A percentile compares a stretch with the other conserved stretches of the same genome.
phyloP scores from a whole-genome alignment of 2,113 vertebrate species.

The Psophia crepitans region DNA sequence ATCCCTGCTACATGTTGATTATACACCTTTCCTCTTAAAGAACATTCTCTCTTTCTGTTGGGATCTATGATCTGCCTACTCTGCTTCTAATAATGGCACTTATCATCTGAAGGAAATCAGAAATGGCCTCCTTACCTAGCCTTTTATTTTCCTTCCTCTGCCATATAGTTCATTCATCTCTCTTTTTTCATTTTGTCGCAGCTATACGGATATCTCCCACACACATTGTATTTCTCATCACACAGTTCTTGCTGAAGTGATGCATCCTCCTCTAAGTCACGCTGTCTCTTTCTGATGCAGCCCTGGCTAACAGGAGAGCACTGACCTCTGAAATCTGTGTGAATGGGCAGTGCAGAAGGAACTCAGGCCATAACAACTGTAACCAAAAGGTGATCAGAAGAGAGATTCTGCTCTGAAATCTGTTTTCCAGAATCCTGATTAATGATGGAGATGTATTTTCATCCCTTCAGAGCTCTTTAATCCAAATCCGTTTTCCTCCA shows the following conservation, averaged over 20 bases:
- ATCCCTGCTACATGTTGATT: neutral
- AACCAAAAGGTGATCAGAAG: neutral
- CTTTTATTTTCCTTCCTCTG: neutral
- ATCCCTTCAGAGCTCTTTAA: neutral
- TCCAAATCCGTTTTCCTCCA: neutral
- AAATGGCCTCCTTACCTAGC: neutral
- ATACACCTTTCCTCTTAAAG: neutral
- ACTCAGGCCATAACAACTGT: neutral
- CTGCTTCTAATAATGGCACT: neutral
- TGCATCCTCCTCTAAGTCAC: neutral
- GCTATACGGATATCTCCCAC: neutral
- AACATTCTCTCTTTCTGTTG: neutral
- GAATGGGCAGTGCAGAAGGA: neutral
- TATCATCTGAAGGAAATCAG: neutral
- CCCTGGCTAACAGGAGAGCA: neutral
- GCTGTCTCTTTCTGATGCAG: neutral
- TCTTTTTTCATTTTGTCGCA: neutral
- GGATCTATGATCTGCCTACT: neutral
- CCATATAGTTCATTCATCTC: neutral
- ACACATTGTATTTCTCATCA: neutral
- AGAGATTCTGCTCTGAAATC: neutral
- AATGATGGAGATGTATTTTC: neutral
- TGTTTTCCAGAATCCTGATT: neutral
- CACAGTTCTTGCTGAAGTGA: neutral
- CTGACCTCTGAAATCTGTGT: neutral